These are phyloP conservation scores for Cepaea hortensis DNA, from an alignment of 2,888 invertebrate genomes.

Conservation along the genomic window DNA sequence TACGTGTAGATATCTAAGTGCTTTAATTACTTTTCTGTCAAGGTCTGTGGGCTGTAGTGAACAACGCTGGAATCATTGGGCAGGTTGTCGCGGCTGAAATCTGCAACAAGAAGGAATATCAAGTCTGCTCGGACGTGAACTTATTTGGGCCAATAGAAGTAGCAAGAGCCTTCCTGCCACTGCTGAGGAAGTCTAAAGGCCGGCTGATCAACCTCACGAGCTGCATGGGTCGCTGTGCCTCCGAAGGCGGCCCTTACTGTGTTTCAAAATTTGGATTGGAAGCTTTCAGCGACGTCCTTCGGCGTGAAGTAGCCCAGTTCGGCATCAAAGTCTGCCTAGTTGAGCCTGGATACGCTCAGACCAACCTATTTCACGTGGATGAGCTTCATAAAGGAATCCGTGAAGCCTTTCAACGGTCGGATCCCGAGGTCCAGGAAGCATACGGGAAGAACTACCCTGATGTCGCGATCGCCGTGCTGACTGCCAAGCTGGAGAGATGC, in stretches of 20 bases:
- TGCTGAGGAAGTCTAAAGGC: constrained; percentile 45
- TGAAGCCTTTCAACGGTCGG: not conserved
- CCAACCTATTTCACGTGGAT: not conserved
- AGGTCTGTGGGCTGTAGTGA: constrained; percentile 48
- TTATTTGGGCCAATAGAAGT: constrained; percentile 40
- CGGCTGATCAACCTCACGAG: constrained; percentile 46
- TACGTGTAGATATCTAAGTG: too few relatives aligned
- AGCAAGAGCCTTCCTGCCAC: constrained; percentile 36
- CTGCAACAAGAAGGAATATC: constrained; percentile 29
- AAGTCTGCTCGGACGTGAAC: constrained; percentile 36
- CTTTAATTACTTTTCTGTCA: not conserved
- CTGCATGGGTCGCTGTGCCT: constrained; percentile 31
- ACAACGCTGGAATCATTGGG: constrained; percentile 44
- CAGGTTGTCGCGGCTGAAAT: constrained; percentile 23
- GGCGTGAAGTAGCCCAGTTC: constrained; percentile 19
- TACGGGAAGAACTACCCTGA: constrained; percentile 11
- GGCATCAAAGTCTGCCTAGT: constrained; percentile 29
- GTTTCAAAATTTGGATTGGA: constrained; percentile 36
- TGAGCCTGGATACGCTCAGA: constrained; percentile 25
- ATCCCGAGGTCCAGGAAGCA: constrained; percentile 4
- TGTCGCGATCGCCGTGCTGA: not conserved
- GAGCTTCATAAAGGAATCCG: not conserved
- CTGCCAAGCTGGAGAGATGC: not conserved
- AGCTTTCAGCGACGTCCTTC: constrained; percentile 19
- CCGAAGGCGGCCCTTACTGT: constrained; percentile 1